Evolutionary conservation across 2,113 vertebrate species (phyloP), one percentile per base, ranked within the genome.

Genomic region (Oenanthe melanoleuca): DNA sequence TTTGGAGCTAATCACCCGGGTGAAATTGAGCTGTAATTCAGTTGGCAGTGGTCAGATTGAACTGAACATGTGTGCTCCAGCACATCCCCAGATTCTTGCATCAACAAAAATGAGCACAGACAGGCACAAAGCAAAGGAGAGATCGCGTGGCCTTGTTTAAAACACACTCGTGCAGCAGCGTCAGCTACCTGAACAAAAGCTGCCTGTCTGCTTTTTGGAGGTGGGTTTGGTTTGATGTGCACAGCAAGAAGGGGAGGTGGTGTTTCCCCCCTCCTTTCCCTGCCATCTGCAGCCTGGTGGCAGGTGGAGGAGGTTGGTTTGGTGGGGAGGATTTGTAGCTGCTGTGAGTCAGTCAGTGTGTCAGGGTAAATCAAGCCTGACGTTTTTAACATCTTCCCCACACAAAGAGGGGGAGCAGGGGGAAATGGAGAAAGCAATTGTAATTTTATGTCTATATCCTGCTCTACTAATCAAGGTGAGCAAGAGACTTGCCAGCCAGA

Each of bases 361-460:
- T 96, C 73, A 40, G 96, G 95, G 94, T 97, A 97, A 98, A 98
- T 98, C 96, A 97, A 96, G 96, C 96, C 95, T 98, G 97, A 97
- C 71, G 2, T 95, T 97, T 98, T 97, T 92, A 97, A 97, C 96
- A 93, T 95, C 97, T 96, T 96, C 86, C 71, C 94, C 86, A 64
- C 71, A 67, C 74, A 80, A 91, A 92, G 40, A 33, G 29, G 42
- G 50, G 83, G 69, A 63, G 57, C 26, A 31, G 38, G 61, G 34
- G 74, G 92, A 72, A 91, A 60, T 0, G 28, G 95, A 95, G 97
- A 97, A 97, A 97, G 96, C 95, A 95, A 86, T 97, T 97, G 97
- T 96, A 73, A 95, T 93, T 98, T 98, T 97, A 98, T 98, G 96
- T 96, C 97, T 98, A 88, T 96, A 97, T 98, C 97, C 97, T 97